Base-by-base conservation (phyloP, 2,797 vertebrate species). In the Steatocranus sp. region DNA sequence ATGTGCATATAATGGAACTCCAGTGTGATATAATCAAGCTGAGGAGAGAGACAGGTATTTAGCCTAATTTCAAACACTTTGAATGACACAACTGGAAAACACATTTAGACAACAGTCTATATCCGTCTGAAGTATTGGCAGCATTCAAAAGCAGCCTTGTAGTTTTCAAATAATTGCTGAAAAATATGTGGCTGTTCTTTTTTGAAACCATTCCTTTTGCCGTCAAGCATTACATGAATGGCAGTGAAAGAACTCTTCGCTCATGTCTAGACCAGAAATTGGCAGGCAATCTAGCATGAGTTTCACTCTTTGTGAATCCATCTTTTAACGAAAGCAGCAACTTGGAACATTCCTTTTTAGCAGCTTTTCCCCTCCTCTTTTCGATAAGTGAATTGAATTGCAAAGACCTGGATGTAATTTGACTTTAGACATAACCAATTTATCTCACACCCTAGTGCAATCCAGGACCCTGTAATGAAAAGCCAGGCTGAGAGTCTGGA, bases 351-450 rank as follows among this genome's bases (percentile, higher is more conserved):
- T 91, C 56, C 81, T 79, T 92, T 92, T 85, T 81, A 84, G 83
- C 78, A 51, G 20, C 80, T 82, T 82, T 23, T 2, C 75, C 36
- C 80, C 77, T 82, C 73, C 34, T 89, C 68, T 91, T 93, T 93
- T 63, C 68, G 7, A 93, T 94, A 90, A 94, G 90, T 86, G 91
- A 92, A 95, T 91, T 93, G 91, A 93, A 95, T 94, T 87, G 94
- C 89, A 93, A 92, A 92, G 92, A 89, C 88, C 83, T 89, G 88
- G 89, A 88, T 94, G 92, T 96, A 95, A 96, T 96, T 96, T 94
- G 91, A 96, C 94, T 95, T 93, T 91, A 93, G 96, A 96, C 93
- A 94, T 95, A 93, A 94, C 93, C 95, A 95, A 96, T 96, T 95
- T 95, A 93, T 94, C 86, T 87, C 90, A 89, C 87, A 93, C 88